Evolutionary conservation across 2,888 invertebrate genomes (phyloP).

Genomic region (Melikaiella ostensackeni): DNA sequence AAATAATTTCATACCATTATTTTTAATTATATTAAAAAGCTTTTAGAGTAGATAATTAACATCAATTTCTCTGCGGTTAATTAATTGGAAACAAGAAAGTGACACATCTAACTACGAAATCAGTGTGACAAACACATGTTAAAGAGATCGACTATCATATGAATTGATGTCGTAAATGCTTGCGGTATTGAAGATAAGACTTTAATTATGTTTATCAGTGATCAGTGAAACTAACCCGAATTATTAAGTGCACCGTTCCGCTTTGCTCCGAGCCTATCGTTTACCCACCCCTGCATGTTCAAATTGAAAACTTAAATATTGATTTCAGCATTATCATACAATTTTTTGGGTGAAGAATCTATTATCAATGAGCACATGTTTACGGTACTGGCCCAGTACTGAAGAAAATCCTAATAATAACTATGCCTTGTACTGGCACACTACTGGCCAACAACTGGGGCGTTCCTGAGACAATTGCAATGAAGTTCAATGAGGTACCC

Average conservation of each 20-base stretch:
- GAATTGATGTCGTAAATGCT: conserved; percentile 21
- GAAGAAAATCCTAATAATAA: no score
- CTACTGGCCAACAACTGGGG: no score
- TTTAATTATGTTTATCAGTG: conserved; percentile 65
- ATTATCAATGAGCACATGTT: neutral
- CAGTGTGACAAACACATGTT: neutral
- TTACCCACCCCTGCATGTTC: neutral
- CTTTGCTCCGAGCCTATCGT: neutral
- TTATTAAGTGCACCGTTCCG: conserved; percentile 54
- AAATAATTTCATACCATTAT: neutral
- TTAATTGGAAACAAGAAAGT: neutral
- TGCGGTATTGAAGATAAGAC: conserved; percentile 56
- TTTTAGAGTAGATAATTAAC: neutral
- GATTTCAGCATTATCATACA: neutral
- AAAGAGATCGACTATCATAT: neutral
- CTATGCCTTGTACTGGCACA: no score
- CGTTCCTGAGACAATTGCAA: no score
- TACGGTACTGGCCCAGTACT: no score
- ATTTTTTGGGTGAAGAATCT: neutral
- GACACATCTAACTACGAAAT: neutral
- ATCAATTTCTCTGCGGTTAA: neutral
- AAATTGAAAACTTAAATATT: conserved; percentile 11
- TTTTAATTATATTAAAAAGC: neutral
- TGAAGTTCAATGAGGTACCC: no score
- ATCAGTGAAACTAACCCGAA: conserved; percentile 60